These are phyloP conservation scores for Micronycteris hirsuta DNA, from an alignment of 2,113 vertebrate genomes.

Conservation along the genomic window DNA sequence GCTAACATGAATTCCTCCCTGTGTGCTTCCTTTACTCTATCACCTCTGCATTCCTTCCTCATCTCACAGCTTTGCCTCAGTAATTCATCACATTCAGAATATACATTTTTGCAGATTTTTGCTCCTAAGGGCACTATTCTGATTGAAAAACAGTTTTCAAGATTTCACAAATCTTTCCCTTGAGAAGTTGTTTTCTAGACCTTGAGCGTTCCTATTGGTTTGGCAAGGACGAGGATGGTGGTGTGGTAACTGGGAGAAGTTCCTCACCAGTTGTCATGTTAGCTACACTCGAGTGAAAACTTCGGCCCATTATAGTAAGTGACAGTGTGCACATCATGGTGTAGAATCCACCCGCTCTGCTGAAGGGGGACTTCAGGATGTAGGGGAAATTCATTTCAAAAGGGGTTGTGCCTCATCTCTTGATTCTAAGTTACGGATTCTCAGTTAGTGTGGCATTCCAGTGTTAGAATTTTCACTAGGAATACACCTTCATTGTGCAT, in stretches of 20 bases:
- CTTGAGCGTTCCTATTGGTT: background rate
- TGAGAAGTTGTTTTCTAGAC: background rate
- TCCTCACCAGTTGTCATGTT: background rate
- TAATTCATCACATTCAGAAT: conserved; percentile 15
- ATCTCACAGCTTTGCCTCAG: background rate
- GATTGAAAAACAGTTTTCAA: background rate
- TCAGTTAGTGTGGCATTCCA: background rate
- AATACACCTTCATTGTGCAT: conserved; percentile 9
- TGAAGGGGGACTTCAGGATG: background rate
- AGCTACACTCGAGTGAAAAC: background rate
- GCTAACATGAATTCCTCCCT: background rate
- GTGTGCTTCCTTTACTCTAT: background rate
- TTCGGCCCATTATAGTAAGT: background rate
- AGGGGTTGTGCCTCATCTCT: background rate
- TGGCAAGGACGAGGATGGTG: background rate
- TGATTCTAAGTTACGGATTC: background rate
- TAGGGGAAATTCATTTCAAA: background rate
- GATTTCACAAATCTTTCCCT: conserved; percentile 42
- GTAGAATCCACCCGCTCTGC: background rate
- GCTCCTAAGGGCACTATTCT: background rate
- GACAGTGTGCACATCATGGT: background rate
- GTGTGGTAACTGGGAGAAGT: background rate
- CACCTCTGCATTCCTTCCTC: background rate
- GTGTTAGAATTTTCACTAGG: background rate
- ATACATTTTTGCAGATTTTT: conserved; percentile 15